Evolutionary conservation across 2,888 invertebrate species (phyloP).

Genomic region (Lepidocyrtinus sp.): DNA sequence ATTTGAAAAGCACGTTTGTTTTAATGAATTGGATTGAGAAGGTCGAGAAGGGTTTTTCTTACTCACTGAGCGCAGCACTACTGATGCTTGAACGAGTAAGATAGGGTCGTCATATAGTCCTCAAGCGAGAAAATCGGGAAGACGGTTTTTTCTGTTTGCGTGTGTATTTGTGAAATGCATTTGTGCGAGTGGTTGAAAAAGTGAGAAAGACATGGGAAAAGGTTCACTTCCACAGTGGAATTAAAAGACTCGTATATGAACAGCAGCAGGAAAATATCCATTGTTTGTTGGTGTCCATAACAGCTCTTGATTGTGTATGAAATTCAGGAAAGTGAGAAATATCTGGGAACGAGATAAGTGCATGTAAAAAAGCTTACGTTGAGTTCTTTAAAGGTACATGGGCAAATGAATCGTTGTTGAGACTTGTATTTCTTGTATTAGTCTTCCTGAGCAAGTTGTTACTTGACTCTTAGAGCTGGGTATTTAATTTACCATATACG

Average conservation of each 20-base stretch:
- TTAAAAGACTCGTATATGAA: constrained; percentile 7
- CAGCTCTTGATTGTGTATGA: constrained; percentile 58
- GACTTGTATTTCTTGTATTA: constrained; percentile 50
- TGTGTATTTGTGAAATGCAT: constrained; percentile 16
- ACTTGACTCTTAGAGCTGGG: constrained; percentile 39
- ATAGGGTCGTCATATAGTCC: constrained; percentile 57
- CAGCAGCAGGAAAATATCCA: constrained; percentile 22
- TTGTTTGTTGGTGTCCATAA: constrained; percentile 59
- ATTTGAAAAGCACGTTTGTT: too few relatives aligned
- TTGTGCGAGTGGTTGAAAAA: constrained; percentile 5
- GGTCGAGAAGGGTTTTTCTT: constrained; percentile 50
- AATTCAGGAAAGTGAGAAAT: constrained; percentile 44
- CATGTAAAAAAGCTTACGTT: constrained; percentile 29
- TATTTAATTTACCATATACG: too few relatives aligned
- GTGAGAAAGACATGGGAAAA: constrained; percentile 4
- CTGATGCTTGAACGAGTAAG: constrained; percentile 53
- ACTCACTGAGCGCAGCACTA: constrained; percentile 47
- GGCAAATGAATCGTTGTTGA: constrained; percentile 56
- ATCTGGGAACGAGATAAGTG: constrained; percentile 38
- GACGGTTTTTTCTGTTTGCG: neutral
- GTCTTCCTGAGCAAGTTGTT: constrained; percentile 49
- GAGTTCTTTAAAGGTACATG: constrained; percentile 46
- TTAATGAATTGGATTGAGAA: neutral
- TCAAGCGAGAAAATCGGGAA: neutral
- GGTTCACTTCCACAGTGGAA: neutral